Evolutionary conservation across 2,113 vertebrate genomes (phyloP).

Genomic region (Willisornis vidua): DNA sequence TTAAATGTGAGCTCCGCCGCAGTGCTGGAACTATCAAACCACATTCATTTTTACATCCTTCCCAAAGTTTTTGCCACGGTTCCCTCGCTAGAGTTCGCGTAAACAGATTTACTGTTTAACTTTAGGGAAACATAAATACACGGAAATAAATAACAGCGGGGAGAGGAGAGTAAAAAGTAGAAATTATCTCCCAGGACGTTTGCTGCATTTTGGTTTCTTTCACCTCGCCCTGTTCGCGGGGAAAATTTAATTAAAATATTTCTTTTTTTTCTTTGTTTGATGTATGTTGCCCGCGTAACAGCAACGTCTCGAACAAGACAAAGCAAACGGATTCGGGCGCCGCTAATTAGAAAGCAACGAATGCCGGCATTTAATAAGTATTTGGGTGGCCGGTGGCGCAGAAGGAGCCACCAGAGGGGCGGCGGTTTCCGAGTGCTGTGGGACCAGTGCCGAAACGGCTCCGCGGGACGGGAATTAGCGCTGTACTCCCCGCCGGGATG

Average conservation of each 20-base stretch:
- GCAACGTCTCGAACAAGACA: background rate
- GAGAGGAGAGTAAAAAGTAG: background rate
- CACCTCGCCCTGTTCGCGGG: background rate
- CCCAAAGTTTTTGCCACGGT: background rate
- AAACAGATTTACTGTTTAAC: background rate
- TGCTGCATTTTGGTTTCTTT: too few relatives aligned
- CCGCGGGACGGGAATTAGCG: background rate
- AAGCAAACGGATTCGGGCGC: background rate
- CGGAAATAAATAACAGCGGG: background rate
- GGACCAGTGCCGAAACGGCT: background rate
- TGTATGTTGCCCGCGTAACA: background rate
- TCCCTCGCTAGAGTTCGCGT: background rate
- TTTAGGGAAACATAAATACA: background rate
- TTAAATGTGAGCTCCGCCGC: background rate
- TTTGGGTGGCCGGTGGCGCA: background rate
- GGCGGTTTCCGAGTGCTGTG: background rate
- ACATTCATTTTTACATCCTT: slow-evolving; percentile 13
- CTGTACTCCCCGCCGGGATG: background rate
- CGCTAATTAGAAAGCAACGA: slow-evolving; percentile 57
- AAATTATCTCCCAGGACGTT: background rate
- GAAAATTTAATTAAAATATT: background rate
- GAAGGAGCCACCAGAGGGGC: background rate
- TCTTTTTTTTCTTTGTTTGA: background rate
- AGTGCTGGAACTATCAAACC: background rate
- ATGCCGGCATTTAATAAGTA: background rate